Evolutionary conservation across 2,888 invertebrate species (phyloP), one percentile per base, ranked within the genome.

Genomic region (Taphrorychus bicolor): DNA sequence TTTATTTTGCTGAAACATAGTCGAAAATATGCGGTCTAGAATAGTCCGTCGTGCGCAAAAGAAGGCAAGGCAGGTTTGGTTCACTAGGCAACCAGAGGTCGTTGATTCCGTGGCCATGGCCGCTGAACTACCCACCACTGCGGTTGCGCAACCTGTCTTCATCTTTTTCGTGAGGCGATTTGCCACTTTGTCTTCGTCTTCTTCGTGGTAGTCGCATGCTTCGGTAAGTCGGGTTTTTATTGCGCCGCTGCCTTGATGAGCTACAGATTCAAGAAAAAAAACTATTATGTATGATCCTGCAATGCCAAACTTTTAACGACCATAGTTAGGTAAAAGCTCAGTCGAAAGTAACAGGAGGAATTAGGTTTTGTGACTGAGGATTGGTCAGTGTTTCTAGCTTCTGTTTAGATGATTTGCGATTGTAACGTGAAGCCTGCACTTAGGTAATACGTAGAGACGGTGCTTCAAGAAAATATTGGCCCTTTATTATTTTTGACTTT

Each of bases 81-180:
- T 81, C 82, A 82, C 81, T 82, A 81, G 82, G 82, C 82, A 81
- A 82, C 78, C 74, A 75, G 81, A 82, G 82, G 82, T 82, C 82
- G 80, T 82, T 82, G 82, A 81, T 79, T 78, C 81, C 79, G 59
- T 71, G 73, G 73, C 74, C 76, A 69, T 75, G 73, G 72, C 74
- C 74, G 70, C 70, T 54, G 68, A 48, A 57, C 56, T 23, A 54
- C 41, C 52, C 61, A 40, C 72, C 71, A 69, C 69, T 72, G 66
- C 70, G 71, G 72, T 76, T 75, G 75, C 75, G 76, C 76, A 76
- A 76, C 74, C 75, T 41, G 71, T 70, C 72, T 72, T 73, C 73
- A 72, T 63, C 64, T 60, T 53, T 65, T 61, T 54, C 52, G 4
- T 59, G 5, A n/a, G n/a, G n/a, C n/a, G 14, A 51, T 60, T 58